phyloP scores from a whole-genome alignment of 2,797 vertebrate genomes.

The Aeoliscus strigatus region DNA sequence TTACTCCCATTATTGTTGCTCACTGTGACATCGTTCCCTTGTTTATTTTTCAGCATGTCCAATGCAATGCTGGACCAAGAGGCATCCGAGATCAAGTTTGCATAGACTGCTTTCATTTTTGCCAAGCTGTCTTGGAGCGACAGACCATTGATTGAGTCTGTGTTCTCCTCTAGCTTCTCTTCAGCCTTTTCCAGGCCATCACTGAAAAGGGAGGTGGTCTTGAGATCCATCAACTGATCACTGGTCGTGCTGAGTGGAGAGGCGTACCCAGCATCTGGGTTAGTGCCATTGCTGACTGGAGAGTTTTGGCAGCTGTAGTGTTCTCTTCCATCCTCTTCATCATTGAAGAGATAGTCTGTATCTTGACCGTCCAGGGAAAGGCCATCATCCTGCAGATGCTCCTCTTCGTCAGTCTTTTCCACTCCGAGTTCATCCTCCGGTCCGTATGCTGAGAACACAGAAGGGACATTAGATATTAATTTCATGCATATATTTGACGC shows the following conservation, averaged over 20 bases:
- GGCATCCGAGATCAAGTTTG: constrained; percentile 96
- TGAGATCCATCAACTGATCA: constrained; percentile 90
- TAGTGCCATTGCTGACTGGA: constrained; percentile 93
- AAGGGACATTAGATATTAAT: constrained; percentile 70
- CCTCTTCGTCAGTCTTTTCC: constrained; percentile 83
- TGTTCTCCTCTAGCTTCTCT: constrained; percentile 76
- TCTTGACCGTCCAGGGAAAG: constrained; percentile 90
- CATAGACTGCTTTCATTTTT: constrained; percentile 98
- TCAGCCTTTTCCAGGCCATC: constrained; percentile 88
- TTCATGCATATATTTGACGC: too few species aligned
- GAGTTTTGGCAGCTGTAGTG: constrained; percentile 93
- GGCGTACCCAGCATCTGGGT: constrained; percentile 92
- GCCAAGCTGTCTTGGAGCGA: constrained; percentile 97
- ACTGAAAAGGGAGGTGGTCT: constrained; percentile 87
- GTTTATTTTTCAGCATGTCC: constrained; percentile 89
- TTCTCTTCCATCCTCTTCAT: constrained; percentile 83
- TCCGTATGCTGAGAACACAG: constrained; percentile 85
- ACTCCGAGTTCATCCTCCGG: constrained; percentile 98
- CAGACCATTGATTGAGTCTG: constrained; percentile 76
- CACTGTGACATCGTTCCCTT: constrained; percentile 76
- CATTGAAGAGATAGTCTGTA: constrained; percentile 86
- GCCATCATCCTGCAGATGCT: constrained; percentile 87
- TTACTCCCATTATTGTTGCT: constrained; percentile 59
- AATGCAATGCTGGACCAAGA: constrained; percentile 96
- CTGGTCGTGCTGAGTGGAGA: constrained; percentile 96